These are phyloP conservation scores for Peromyscus aztecus DNA, from an alignment of 2,797 vertebrate genomes.

Conservation along the genomic window DNA sequence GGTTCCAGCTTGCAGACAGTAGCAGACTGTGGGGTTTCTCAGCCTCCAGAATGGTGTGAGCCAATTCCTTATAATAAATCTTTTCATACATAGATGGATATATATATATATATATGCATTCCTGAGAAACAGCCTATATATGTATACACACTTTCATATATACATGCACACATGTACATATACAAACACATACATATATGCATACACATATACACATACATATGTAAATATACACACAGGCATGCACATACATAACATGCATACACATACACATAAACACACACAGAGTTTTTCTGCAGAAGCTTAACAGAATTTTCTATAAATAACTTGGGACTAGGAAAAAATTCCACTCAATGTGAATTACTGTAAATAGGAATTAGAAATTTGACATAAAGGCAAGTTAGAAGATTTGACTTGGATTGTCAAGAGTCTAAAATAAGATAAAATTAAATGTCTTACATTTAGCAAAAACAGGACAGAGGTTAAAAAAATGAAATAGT, in stretches of 20 bases:
- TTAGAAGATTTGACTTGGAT: conserved; percentile 34
- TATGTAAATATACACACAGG: background rate
- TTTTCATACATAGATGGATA: background rate
- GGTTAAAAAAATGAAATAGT: background rate
- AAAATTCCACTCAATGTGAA: conserved; percentile 9
- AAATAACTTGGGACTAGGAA: background rate
- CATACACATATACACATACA: background rate
- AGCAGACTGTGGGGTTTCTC: conserved; percentile 36
- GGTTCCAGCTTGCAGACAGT: background rate
- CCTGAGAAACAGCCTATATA: background rate
- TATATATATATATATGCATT: background rate
- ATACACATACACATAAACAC: background rate
- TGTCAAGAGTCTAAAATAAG: conserved; percentile 44
- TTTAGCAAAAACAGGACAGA: conserved; percentile 31
- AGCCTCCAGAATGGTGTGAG: conserved; percentile 18
- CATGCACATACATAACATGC: background rate
- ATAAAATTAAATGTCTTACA: conserved; percentile 53
- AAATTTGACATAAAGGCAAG: conserved; percentile 12
- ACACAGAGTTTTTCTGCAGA: conserved; percentile 1
- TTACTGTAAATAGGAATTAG: background rate
- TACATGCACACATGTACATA: background rate
- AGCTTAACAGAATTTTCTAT: conserved; percentile 23
- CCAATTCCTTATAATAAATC: conserved; percentile 43
- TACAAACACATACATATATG: background rate
- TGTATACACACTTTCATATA: background rate